phyloP scores from a whole-genome alignment of 2,797 vertebrate species.

The Enteromius fasciolatus region DNA sequence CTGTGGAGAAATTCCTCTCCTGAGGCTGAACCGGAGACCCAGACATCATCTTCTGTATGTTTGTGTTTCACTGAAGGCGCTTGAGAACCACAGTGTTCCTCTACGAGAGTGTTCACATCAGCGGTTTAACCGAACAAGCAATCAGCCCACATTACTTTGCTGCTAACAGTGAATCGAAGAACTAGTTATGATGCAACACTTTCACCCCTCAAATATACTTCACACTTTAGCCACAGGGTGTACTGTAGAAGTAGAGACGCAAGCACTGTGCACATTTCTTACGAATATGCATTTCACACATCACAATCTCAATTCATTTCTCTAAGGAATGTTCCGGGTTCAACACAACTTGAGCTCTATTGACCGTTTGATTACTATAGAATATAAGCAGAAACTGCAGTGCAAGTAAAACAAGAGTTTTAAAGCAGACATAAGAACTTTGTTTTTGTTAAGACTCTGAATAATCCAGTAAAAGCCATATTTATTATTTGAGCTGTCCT shows the following conservation, averaged over 20 bases:
- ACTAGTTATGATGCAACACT: neutral
- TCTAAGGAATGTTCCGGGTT: neutral
- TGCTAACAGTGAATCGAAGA: neutral
- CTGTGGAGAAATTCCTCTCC: conserved; percentile 54
- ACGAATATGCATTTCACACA: neutral
- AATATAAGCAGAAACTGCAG: neutral
- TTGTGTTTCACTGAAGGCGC: neutral
- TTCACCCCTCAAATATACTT: neutral
- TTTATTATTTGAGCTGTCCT: neutral
- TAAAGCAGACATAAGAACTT: neutral
- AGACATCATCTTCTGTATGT: neutral
- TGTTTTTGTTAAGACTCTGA: neutral
- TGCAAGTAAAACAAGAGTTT: neutral
- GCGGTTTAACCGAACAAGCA: neutral
- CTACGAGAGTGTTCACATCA: conserved; percentile 11
- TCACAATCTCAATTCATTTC: neutral
- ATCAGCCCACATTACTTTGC: neutral
- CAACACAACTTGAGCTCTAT: neutral
- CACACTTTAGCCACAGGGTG: neutral
- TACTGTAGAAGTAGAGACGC: neutral
- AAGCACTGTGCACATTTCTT: neutral
- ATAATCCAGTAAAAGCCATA: neutral
- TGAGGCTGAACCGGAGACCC: conserved; percentile 19
- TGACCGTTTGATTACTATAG: neutral
- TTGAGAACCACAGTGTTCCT: conserved; percentile 18